These are phyloP conservation scores for Pseudomyrmex cubaensis DNA, from an alignment of 1,140 invertebrate species.

Conservation along the genomic window DNA sequence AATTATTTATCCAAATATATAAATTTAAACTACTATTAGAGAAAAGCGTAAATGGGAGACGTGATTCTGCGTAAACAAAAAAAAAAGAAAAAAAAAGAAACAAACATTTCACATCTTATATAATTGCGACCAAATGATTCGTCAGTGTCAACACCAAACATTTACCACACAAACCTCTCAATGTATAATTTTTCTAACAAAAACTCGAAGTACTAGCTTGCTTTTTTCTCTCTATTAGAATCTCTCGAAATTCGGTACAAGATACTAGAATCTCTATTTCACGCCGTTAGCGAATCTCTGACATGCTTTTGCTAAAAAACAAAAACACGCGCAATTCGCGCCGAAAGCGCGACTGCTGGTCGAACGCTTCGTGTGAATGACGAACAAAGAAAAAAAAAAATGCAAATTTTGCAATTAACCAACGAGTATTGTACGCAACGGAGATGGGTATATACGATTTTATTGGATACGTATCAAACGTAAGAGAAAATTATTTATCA, in stretches of 20 bases:
- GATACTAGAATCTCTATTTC: slow-evolving; percentile 34
- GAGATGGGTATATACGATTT: slow-evolving; percentile 20
- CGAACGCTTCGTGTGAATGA: not conserved
- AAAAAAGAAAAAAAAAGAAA: too few species aligned
- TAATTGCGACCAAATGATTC: slow-evolving; percentile 3
- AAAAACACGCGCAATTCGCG: slow-evolving; percentile 32
- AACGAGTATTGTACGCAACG: not conserved
- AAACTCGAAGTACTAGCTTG: not conserved
- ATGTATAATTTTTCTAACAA: not conserved
- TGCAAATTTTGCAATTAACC: not conserved
- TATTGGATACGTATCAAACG: not conserved
- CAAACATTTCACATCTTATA: not conserved
- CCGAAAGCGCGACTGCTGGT: not conserved
- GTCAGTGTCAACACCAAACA: not conserved
- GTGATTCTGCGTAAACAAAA: too few species aligned
- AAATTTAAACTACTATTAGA: too few species aligned
- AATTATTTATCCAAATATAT: too few species aligned
- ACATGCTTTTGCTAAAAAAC: slow-evolving; percentile 44
- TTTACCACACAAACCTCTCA: too few species aligned
- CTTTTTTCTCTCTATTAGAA: slow-evolving; percentile 26
- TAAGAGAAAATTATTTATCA: slow-evolving; percentile 33
- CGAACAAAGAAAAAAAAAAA: not conserved
- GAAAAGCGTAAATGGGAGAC: too few species aligned
- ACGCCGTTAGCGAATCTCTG: slow-evolving; percentile 21
- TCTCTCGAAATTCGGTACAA: slow-evolving; percentile 60